phyloP scores from a whole-genome alignment of 2,797 vertebrate genomes.

The Notoglanidium macrostoma region DNA sequence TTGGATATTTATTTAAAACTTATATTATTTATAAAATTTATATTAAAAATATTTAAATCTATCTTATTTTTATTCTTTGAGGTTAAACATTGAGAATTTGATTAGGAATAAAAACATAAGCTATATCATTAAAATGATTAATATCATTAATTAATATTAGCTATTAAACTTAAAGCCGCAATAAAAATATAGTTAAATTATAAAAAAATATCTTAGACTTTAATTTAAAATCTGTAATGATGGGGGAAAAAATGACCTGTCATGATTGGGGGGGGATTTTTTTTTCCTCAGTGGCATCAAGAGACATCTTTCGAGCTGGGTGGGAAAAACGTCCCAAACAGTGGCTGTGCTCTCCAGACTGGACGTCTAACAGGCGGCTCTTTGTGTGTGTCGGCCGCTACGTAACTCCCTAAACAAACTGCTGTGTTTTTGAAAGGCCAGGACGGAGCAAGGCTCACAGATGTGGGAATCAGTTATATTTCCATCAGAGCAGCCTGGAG shows the following conservation, averaged over 20 bases:
- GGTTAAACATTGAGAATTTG: not conserved
- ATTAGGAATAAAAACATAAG: not conserved
- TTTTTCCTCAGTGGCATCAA: not conserved
- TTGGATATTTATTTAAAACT: not conserved
- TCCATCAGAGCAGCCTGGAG: constrained; percentile 5
- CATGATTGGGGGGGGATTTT: too few species aligned
- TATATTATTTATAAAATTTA: not conserved
- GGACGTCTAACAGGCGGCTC: constrained; percentile 59
- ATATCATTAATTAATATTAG: not conserved
- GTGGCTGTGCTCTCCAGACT: constrained; percentile 17
- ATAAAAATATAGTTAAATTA: not conserved
- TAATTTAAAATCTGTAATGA: not conserved
- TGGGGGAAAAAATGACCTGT: too few species aligned
- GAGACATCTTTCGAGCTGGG: constrained; percentile 34
- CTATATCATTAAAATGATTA: not conserved
- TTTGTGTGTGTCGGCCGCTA: constrained; percentile 55
- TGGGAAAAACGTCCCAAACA: constrained; percentile 16
- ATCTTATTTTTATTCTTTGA: not conserved
- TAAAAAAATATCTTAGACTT: not conserved
- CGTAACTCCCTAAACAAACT: constrained; percentile 48
- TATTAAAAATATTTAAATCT: not conserved
- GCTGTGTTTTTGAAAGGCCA: constrained; percentile 25
- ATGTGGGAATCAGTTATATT: constrained; percentile 29
- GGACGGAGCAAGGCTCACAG: not conserved
- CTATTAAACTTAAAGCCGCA: not conserved